Conservation (phyloP, 2,113 vertebrate species). For the Catharus bicknelli region DNA sequence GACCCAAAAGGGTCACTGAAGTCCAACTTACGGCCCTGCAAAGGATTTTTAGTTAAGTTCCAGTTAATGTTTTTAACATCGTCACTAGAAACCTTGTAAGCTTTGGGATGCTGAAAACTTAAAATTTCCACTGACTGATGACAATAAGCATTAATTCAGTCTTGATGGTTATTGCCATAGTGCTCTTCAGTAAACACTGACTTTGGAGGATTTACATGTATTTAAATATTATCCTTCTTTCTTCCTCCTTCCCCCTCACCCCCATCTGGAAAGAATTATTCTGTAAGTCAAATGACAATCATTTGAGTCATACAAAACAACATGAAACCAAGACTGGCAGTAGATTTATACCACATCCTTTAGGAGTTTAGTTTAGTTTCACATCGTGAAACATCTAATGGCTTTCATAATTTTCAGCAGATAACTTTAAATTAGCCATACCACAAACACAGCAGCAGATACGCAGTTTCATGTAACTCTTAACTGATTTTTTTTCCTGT, state of each 20-base stretch:
- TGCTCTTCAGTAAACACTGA: not conserved
- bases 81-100: not conserved
- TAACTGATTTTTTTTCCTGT: not conserved
- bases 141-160: not conserved
- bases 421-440: not conserved
- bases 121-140: not conserved
- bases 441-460: not conserved
- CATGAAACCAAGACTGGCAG: conserved; percentile 23
- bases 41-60: not conserved
- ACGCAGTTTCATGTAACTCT: not conserved
- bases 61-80: not conserved
- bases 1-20: not conserved
- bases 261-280: conserved; percentile 47
- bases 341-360: conserved; percentile 52
- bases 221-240: conserved; percentile 4
- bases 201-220: conserved; percentile 4
- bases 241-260: not conserved
- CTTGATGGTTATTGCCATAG: not conserved
- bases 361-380: conserved; percentile 20
- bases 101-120: not conserved
- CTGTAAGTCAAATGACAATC: conserved; percentile 32
- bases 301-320: conserved; percentile 48
- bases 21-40: not conserved
- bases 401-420: conserved; percentile 19
- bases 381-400: conserved; percentile 31